Conservation (phyloP, 1,140 invertebrate species). For the Colletes latitarsis region DNA sequence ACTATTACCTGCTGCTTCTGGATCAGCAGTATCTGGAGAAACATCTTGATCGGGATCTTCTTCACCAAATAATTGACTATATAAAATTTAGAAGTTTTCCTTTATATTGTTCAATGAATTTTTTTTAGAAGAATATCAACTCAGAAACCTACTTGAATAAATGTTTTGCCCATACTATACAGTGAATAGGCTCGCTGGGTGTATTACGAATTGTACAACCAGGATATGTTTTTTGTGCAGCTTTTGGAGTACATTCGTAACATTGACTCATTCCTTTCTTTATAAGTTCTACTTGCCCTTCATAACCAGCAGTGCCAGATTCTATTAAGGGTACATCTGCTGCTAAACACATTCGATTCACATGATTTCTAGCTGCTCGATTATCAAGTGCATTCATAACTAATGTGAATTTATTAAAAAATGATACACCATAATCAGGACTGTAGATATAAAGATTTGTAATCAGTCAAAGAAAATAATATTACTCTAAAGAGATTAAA, state of each 20-base stretch:
- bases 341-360: slow-evolving; percentile 99
- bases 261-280: slow-evolving; percentile 96
- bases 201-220: slow-evolving; percentile 99
- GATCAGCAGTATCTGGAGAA: slow-evolving; percentile 97
- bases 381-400: slow-evolving; percentile 99
- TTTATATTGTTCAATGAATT: slow-evolving; percentile 7
- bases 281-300: slow-evolving; percentile 95
- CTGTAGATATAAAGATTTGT: slow-evolving; percentile 82
- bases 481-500: slow-evolving; percentile 14
- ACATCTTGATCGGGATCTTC: slow-evolving; percentile 98
- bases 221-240: slow-evolving; percentile 95
- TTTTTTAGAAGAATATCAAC: slow-evolving; percentile 36
- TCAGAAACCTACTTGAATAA: slow-evolving; percentile 93
- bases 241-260: slow-evolving; percentile 97
- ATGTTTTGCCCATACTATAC: slow-evolving; percentile 99
- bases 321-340: slow-evolving; percentile 97
- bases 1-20: slow-evolving; percentile 86
- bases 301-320: slow-evolving; percentile 97
- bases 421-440: slow-evolving; percentile 93
- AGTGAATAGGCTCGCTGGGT: slow-evolving; percentile 99
- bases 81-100: slow-evolving; percentile 34
- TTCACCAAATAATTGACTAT: slow-evolving; percentile 98
- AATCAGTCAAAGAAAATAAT: not conserved
- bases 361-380: slow-evolving; percentile 96
- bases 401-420: slow-evolving; percentile 95